These are phyloP conservation scores for Camelus dromedarius DNA, from an alignment of 2,113 vertebrate species.

Conservation along the genomic window DNA sequence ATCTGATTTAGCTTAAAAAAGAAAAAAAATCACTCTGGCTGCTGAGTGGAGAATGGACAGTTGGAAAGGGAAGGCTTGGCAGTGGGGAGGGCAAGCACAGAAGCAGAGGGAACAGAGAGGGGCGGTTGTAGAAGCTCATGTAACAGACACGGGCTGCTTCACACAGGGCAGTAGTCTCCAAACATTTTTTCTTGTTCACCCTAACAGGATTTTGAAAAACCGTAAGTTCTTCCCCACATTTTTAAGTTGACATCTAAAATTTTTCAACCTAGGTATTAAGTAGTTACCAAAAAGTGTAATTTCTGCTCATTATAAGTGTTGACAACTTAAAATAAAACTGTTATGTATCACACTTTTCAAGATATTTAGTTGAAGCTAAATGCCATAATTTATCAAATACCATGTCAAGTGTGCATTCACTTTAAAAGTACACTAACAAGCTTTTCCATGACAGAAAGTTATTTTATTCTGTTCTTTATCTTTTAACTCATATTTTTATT, in stretches of 20 bases:
- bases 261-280: not conserved
- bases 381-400: conserved; percentile 11
- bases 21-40: not conserved
- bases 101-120: rapidly evolving
- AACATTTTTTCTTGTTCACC: not conserved
- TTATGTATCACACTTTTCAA: not conserved
- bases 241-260: conserved; percentile 6
- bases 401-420: not conserved
- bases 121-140: rapidly evolving
- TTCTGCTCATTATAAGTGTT: conserved; percentile 57
- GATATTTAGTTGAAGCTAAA: conserved; percentile 40
- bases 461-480: not conserved
- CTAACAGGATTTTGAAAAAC: not conserved
- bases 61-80: not conserved
- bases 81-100: rapidly evolving
- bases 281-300: conserved; percentile 20
- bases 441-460: not conserved
- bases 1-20: not conserved
- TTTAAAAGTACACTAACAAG: conserved; percentile 39
- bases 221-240: not conserved
- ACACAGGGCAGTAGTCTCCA: rapidly evolving
- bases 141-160: rapidly evolving
- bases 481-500: conserved; percentile 51
- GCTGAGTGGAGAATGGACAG: not conserved
- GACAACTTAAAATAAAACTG: conserved; percentile 45